Percentiles rank a stretch among this genome's conserved stretches.
Evolutionary conservation across 2,113 vertebrate species (phyloP).

Genomic region (Eleginops maclovinus): DNA sequence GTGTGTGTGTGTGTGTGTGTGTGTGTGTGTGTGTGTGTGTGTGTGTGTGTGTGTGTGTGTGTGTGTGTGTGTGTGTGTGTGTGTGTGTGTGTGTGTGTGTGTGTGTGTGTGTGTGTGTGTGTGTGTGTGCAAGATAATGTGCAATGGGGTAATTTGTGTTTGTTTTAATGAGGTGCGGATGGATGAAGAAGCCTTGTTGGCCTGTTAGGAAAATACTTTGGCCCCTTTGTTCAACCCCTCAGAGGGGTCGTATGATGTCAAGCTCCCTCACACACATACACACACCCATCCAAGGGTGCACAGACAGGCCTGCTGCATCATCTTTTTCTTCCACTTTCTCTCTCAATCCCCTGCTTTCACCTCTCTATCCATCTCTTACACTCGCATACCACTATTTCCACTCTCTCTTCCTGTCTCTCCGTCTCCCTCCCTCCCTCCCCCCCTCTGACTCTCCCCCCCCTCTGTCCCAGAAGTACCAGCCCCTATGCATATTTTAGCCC

Average conservation of each 20-base stretch:
- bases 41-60: constrained; percentile 40
- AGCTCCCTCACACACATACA: constrained; percentile 28
- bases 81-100: constrained; percentile 33
- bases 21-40: constrained; percentile 11
- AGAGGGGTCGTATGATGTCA: constrained; percentile 68
- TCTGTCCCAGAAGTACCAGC: constrained; percentile 80
- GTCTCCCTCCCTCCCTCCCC: constrained; percentile 54
- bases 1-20: constrained; percentile 14
- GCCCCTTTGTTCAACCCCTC: constrained; percentile 70
- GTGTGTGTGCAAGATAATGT: constrained; percentile 26
- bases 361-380: constrained; percentile 31
- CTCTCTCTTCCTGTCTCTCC: constrained; percentile 51
- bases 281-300: constrained; percentile 55
- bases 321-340: constrained; percentile 40
- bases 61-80: constrained; percentile 14
- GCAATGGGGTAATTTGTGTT: constrained; percentile 58
- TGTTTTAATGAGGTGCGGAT: constrained; percentile 79
- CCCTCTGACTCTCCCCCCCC: constrained; percentile 64
- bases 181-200: constrained; percentile 75
- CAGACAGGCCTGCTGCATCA: constrained; percentile 74
- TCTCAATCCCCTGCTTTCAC: constrained; percentile 41
- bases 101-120: constrained; percentile 8
- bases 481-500: constrained; percentile 86
- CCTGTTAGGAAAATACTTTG: constrained; percentile 71
- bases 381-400: constrained; percentile 41